Evolutionary conservation across 1,140 invertebrate species (phyloP), one percentile per base, ranked within the genome.

Genomic region (Euwallacea fornicatus): DNA sequence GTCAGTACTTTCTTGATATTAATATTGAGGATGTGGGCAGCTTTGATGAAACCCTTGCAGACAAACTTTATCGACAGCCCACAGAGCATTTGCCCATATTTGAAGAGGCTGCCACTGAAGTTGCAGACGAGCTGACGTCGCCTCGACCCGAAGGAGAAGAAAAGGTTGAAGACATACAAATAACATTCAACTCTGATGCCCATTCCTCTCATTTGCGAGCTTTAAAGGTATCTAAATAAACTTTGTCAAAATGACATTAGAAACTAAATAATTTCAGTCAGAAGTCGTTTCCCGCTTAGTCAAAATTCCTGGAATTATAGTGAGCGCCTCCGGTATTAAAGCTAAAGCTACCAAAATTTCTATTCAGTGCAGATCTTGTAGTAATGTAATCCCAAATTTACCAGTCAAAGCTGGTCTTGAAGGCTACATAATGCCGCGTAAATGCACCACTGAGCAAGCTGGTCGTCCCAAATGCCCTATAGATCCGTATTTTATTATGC

Each of bases 401-500:
- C 83, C 88, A 59, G 90, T 99, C 0, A 96, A 96, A 80, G 93
- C 97, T 42, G 98, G 98, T 4, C 84, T 99, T 7, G 98, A 99
- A 79, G 98, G 98, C 4, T 98, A 97, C 84, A 86, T 92, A n/a
- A 84, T 99, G 78, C 98, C 98, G 0, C 88, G 98, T 65, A 97
- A 94, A 84, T 99, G 98, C 82, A 91, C 88, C 76, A 93, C 92
- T 10, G 95, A 97, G 80, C 94, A 97, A 85, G 90, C 93, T 72
- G 94, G 93, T 67, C 84, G 91, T 60, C 88, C 90, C 7, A 95
- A 95, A 77, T 99, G 98, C 82, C 97, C 98, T 2, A 79, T 99
- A 21, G 98, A 99, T 85, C 98, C 98, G 6, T 99, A 95, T 81
- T 98, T 97, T 79, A 98, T 99, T 72, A 90, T 93, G 82, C 97